phyloP scores from a whole-genome alignment of 1,140 invertebrate genomes.

The Papilio dardanus region DNA sequence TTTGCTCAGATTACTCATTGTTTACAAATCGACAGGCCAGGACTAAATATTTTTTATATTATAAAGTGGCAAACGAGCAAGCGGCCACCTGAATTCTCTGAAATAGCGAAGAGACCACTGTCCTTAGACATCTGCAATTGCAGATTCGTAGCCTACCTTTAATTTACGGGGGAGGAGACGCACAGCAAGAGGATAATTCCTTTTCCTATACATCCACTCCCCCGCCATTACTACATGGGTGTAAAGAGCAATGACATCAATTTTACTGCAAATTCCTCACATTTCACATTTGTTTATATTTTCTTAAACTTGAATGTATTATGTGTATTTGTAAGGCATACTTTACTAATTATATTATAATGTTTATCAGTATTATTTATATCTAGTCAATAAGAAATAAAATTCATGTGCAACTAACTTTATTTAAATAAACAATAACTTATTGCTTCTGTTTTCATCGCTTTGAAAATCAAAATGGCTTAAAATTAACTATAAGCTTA shows the following conservation, averaged over 20 bases:
- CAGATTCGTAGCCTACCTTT: too few relatives aligned
- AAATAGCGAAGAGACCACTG: too few relatives aligned
- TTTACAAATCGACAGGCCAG: too few relatives aligned
- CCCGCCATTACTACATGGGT: too few relatives aligned
- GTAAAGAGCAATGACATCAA: neutral
- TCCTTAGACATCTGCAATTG: too few relatives aligned
- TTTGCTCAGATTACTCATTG: too few relatives aligned
- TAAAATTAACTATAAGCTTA: slow-evolving; percentile 45
- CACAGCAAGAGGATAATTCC: too few relatives aligned
- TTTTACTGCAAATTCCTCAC: neutral
- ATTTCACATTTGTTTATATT: neutral
- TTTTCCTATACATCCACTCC: too few relatives aligned
- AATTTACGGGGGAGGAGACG: too few relatives aligned
- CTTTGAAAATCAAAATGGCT: slow-evolving; percentile 29
- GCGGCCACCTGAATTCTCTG: too few relatives aligned
- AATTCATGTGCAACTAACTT: slow-evolving; percentile 26
- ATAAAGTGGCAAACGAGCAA: too few relatives aligned
- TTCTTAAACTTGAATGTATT: neutral
- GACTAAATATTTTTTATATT: too few relatives aligned
- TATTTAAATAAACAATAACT: slow-evolving; percentile 38
- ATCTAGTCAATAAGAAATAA: slow-evolving; percentile 26
- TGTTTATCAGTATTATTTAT: slow-evolving; percentile 26
- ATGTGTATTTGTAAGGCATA: neutral
- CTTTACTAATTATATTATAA: neutral
- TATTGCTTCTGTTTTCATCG: slow-evolving; percentile 38